Evolutionary conservation across 2,797 vertebrate genomes (phyloP).

Genomic region (Etheostoma nigrum): DNA sequence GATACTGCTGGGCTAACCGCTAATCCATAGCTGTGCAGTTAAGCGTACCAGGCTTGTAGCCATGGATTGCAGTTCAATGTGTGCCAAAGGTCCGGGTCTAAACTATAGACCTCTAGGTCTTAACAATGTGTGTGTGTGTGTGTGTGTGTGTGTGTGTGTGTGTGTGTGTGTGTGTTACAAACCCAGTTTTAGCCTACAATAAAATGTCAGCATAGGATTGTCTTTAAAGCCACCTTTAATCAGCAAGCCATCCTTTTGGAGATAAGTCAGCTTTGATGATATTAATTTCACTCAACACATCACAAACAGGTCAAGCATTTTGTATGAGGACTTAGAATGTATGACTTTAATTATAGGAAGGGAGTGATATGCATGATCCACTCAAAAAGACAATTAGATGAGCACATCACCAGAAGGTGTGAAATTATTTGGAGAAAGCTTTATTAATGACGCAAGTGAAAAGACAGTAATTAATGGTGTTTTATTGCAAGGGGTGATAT

Average conservation of each 20-base stretch:
- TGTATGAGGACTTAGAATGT: slow-evolving; percentile 64
- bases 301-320: slow-evolving; percentile 63
- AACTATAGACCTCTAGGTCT: slow-evolving; percentile 43
- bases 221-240: slow-evolving; percentile 80
- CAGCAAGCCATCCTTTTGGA: slow-evolving; percentile 57
- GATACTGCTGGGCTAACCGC: slow-evolving; percentile 68
- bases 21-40: slow-evolving; percentile 79
- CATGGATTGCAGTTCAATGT: slow-evolving; percentile 60
- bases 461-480: neutral
- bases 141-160: slow-evolving; percentile 15
- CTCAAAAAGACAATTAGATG: slow-evolving; percentile 7
- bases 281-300: slow-evolving; percentile 70
- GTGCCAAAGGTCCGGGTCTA: slow-evolving; percentile 44
- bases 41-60: slow-evolving; percentile 63
- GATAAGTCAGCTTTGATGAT: slow-evolving; percentile 68
- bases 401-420: slow-evolving; percentile 3
- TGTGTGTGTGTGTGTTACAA: slow-evolving; percentile 53
- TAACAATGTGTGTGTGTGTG: slow-evolving; percentile 30
- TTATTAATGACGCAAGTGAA: neutral
- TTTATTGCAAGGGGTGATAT: neutral
- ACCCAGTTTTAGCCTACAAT: slow-evolving; percentile 74
- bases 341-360: slow-evolving; percentile 64
- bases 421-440: neutral
- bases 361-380: neutral
- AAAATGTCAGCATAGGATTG: slow-evolving; percentile 74